Percentiles rank a stretch among this genome's conserved stretches.
Conservation (phyloP, 2,113 vertebrate species). For the Dromaius novaehollandiae region DNA sequence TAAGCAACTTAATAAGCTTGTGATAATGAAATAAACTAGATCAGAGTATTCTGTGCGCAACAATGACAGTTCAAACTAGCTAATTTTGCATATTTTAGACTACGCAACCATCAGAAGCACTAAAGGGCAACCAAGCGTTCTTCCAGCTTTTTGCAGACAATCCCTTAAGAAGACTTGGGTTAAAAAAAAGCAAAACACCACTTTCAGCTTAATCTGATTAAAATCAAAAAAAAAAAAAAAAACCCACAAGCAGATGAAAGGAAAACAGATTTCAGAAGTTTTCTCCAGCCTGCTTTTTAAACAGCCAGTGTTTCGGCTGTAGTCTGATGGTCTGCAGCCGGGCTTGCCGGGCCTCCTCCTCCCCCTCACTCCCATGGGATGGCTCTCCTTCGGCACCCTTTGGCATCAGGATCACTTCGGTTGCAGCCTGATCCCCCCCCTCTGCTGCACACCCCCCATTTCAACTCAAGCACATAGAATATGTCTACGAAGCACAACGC, state of each 20-base stretch:
- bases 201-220: background rate
- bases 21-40: slow-evolving; percentile 47
- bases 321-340: background rate
- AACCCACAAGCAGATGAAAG: slow-evolving; percentile 17
- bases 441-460: background rate
- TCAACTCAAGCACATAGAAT: background rate
- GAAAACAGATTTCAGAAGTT: background rate
- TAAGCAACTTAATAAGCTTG: slow-evolving; percentile 3
- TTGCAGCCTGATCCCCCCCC: background rate
- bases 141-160: background rate
- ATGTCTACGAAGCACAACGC: background rate
- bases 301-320: background rate
- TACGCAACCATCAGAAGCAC: background rate
- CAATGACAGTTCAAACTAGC: background rate
- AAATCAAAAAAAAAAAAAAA: background rate
- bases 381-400: background rate
- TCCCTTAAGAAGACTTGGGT: slow-evolving; percentile 6
- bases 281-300: slow-evolving; percentile 23
- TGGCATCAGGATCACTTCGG: background rate
- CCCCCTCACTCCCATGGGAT: background rate
- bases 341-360: background rate
- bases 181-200: background rate
- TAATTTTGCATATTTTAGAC: slow-evolving; percentile 15
- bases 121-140: background rate
- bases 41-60: background rate